Base-by-base conservation (phyloP, 2,113 vertebrate species). In the Oryzias curvinotus region DNA sequence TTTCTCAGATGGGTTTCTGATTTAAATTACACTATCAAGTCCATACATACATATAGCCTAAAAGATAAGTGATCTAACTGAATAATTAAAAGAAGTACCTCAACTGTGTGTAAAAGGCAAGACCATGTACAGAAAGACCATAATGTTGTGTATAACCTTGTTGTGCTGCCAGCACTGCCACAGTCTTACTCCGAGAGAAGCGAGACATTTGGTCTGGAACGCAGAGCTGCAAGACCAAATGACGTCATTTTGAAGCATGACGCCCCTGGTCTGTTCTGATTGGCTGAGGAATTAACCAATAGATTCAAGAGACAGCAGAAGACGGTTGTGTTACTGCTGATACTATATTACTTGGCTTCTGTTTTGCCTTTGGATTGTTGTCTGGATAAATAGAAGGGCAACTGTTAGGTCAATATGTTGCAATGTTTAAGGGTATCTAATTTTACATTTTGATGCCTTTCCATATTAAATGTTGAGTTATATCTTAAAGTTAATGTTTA, bases 241-340 rank as follows among this genome's bases (percentile, higher is more conserved):
- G 36, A 36, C 36, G 36, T 36, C 8, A 36, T 12, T 36, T 36
- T 36, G 10, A 36, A 36, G 36, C 36, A 12, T 36, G 8, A 36
- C 36, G 1, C 10, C 36, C 36, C 36, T 36, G 30, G 30, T 50
- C 57, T 7, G 42, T 30, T 81, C 66, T 89, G 75, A 92, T 92
- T 92, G 36, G 91, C 77, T 84, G 60, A 71, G 61, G 58, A 62
- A 26, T 51, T 50, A 70, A 52, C 92, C 90, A 92, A 87, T 92
- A 67, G 82, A 26, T 63, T 17, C 47, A 1, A 14, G 69, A 68
- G 85, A 83, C 88, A 83, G 83, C 86, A 85, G 80, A 87, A 65
- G 44, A 57, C 77, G 70, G 47, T 77, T 77, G 62, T 61, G 73
- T 78, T 84, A 74, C 76, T 78, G 72, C 75, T 76, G 57, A 21